Conservation (phyloP, 2,797 vertebrate genomes). For the Falco concolor region DNA sequence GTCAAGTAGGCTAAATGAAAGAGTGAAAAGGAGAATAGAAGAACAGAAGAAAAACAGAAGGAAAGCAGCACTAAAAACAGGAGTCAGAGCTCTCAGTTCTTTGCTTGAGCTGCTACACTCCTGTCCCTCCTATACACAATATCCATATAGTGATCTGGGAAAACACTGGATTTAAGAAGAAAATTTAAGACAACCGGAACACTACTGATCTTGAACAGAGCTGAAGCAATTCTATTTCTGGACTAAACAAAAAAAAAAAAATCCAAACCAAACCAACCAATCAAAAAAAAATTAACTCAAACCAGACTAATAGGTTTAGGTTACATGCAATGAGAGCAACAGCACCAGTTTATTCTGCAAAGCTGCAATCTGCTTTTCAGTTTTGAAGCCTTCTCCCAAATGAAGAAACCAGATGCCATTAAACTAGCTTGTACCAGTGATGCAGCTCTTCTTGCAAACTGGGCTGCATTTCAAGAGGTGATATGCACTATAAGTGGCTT, state of each 20-base stretch:
- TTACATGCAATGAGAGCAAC: not conserved
- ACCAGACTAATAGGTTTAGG: not conserved
- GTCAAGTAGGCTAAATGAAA: not conserved
- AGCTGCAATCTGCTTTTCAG: not conserved
- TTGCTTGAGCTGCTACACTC: not conserved
- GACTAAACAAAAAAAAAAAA: not conserved
- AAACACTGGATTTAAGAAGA: not conserved
- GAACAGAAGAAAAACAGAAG: not conserved
- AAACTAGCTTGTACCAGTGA: not conserved
- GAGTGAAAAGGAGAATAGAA: not conserved
- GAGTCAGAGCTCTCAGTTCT: not conserved
- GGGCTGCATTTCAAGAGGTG: not conserved
- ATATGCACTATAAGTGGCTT: not conserved
- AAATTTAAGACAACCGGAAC: not conserved
- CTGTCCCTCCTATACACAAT: not conserved
- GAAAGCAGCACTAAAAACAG: not conserved
- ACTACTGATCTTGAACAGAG: not conserved
- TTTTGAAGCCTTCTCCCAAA: not conserved
- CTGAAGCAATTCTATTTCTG: not conserved
- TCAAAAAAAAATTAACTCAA: not conserved
- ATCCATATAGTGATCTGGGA: not conserved
- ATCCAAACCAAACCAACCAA: not conserved
- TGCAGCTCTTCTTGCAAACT: not conserved
- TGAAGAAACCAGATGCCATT: not conserved
- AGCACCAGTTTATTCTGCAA: not conserved